A percentile compares a stretch with the other conserved stretches of the same genome.
phyloP scores from a whole-genome alignment of 2,113 vertebrate genomes.

The Pterocles orientalis region DNA sequence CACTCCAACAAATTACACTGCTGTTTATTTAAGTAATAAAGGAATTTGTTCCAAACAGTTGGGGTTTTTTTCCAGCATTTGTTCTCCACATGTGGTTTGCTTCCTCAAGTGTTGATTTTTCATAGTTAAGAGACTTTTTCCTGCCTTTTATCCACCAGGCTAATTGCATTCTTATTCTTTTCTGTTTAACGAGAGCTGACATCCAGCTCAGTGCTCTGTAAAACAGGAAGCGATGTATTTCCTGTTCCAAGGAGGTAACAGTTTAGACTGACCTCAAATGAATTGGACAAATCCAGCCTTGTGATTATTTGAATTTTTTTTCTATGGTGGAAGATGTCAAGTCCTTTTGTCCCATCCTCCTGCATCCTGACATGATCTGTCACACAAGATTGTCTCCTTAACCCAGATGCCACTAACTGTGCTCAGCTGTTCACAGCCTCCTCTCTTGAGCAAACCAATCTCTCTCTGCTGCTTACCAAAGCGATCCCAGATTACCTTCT shows the following conservation, averaged over 20 bases:
- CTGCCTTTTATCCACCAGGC: slow-evolving; percentile 55
- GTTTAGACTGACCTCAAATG: neutral
- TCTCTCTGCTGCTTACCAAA: neutral
- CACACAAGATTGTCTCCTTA: neutral
- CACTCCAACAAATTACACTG: neutral
- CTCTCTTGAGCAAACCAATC: neutral
- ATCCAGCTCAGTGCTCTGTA: neutral
- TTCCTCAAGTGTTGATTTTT: slow-evolving; percentile 60
- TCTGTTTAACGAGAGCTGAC: slow-evolving; percentile 1
- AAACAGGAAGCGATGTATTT: slow-evolving; percentile 17
- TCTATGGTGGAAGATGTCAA: neutral
- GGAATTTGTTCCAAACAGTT: slow-evolving; percentile 41
- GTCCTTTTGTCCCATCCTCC: neutral
- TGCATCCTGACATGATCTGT: neutral
- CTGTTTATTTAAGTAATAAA: slow-evolving; percentile 52
- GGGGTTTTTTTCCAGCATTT: slow-evolving; percentile 31
- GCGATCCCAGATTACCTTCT: neutral
- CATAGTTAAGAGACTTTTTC: slow-evolving; percentile 26
- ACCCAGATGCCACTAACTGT: neutral
- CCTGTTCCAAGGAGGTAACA: slow-evolving; percentile 31
- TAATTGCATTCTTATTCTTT: slow-evolving; percentile 39
- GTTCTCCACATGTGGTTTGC: slow-evolving; percentile 55
- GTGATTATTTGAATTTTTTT: neutral
- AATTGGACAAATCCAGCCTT: neutral
- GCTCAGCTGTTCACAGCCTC: neutral